These are phyloP conservation scores for Tachina lurida DNA, from an alignment of 2,888 invertebrate genomes.

Conservation along the genomic window DNA sequence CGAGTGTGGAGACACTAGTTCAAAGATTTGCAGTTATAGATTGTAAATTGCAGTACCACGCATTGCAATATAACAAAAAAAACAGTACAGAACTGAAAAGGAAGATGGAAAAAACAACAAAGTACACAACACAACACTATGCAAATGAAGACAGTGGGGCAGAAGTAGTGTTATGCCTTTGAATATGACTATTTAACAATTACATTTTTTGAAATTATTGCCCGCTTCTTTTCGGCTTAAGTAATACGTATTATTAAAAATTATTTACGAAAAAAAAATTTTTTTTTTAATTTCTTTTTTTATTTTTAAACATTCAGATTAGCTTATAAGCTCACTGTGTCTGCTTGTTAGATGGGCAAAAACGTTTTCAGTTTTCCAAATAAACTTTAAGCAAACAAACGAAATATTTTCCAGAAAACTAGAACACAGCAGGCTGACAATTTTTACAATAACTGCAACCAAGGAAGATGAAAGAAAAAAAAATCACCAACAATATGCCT, in stretches of 20 bases:
- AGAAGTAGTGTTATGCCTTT: background rate
- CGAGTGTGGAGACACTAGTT: constrained; percentile 68
- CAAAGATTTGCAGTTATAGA: constrained; percentile 71
- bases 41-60: constrained; percentile 69
- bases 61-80: constrained; percentile 46
- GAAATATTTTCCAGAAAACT: constrained; percentile 75
- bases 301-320: no score
- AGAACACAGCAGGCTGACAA: constrained; percentile 81
- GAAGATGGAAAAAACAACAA: constrained; percentile 2
- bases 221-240: no score
- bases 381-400: constrained; percentile 48
- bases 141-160: constrained; percentile 38
- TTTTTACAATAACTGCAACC: constrained; percentile 60
- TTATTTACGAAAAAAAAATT: background rate
- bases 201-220: no score
- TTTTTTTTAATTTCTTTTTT: no score
- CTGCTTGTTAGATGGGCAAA: constrained; percentile 50
- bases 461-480: constrained; percentile 6
- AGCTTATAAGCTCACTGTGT: constrained; percentile 20
- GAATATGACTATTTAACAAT: no score
- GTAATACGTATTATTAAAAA: no score
- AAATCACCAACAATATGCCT: constrained; percentile 61
- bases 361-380: constrained; percentile 48
- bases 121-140: background rate
- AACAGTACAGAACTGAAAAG: constrained; percentile 10